Conservation (phyloP, 2,888 invertebrate genomes). For the Anodontia alba region DNA sequence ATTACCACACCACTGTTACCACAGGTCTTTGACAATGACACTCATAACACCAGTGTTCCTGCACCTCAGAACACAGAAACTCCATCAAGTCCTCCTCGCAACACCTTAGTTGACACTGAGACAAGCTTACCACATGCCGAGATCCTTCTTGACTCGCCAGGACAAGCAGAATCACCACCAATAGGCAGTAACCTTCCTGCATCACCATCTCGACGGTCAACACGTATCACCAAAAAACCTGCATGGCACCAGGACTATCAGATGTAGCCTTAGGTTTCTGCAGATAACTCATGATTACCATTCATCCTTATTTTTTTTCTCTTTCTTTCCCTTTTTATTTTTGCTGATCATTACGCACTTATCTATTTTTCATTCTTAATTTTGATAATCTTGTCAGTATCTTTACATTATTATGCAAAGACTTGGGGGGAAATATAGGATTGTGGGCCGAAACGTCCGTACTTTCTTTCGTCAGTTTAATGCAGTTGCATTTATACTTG, state of each 20-base stretch:
- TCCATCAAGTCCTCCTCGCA: not conserved
- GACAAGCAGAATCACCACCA: not conserved
- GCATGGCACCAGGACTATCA: too few species aligned
- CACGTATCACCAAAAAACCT: too few species aligned
- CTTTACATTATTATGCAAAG: not conserved
- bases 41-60: not conserved
- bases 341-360: not conserved
- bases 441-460: too few species aligned
- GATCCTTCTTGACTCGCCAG: not conserved
- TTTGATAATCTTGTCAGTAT: not conserved
- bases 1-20: not conserved
- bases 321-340: not conserved
- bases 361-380: not conserved
- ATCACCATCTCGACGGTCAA: too few species aligned
- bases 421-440: conserved; percentile 1
- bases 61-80: not conserved
- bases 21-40: not conserved
- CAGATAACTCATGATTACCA: too few species aligned
- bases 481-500: too few species aligned
- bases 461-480: too few species aligned
- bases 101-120: too few species aligned
- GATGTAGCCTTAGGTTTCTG: too few species aligned
- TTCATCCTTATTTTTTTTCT: too few species aligned
- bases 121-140: not conserved
- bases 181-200: too few species aligned